Evolutionary conservation across 2,113 vertebrate species (phyloP).

Genomic region (Acrocephalus kingi): DNA sequence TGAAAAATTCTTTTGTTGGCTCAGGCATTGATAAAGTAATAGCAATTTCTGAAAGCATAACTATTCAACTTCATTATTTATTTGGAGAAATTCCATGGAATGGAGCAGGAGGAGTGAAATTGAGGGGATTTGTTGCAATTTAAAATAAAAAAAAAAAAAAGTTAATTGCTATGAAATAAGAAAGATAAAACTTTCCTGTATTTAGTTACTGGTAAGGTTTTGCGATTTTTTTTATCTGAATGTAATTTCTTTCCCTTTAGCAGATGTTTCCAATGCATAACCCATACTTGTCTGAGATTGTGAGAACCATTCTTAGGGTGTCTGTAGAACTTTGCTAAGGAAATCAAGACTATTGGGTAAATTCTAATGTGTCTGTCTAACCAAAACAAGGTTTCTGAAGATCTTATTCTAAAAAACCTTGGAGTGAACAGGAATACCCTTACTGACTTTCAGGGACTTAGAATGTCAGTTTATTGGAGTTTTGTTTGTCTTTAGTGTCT

Average conservation of each 20-base stretch:
- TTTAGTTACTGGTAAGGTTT: not conserved
- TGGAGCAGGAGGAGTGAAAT: not conserved
- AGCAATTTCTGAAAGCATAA: constrained; percentile 25
- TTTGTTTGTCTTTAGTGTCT: not conserved
- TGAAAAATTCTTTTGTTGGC: constrained; percentile 42
- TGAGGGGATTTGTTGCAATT: not conserved
- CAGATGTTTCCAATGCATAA: not conserved
- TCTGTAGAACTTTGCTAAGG: not conserved
- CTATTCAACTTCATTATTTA: constrained; percentile 1
- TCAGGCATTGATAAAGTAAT: constrained; percentile 22
- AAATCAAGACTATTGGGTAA: not conserved
- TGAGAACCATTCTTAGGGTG: not conserved
- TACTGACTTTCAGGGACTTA: not conserved
- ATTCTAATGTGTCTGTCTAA: not conserved
- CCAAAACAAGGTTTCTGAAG: not conserved
- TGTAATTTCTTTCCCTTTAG: not conserved
- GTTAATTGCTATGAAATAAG: not conserved
- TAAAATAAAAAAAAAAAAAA: not conserved
- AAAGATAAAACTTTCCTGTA: not conserved
- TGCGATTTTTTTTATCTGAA: not conserved
- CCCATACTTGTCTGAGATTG: not conserved
- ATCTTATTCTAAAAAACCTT: not conserved
- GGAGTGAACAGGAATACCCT: not conserved
- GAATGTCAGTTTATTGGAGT: not conserved
- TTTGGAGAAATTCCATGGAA: not conserved